A percentile compares a stretch with the other conserved stretches of the same genome.
phyloP scores from a whole-genome alignment of 1,140 invertebrate species.

The Papilio machaon region DNA sequence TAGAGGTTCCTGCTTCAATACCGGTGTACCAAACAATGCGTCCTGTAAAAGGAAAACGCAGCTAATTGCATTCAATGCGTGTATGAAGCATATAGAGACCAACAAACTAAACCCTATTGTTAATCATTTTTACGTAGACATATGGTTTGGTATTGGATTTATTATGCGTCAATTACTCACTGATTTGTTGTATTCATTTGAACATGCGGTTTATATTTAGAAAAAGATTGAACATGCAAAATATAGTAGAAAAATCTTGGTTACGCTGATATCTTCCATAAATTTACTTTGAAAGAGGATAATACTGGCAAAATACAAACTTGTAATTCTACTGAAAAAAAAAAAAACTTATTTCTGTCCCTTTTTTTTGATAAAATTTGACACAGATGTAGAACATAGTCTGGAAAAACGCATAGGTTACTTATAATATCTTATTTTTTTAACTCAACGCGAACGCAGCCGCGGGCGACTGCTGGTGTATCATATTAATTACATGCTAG shows the following conservation, averaged over 20 bases:
- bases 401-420: no score
- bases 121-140: not conserved
- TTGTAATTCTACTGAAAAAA: no score
- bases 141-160: not conserved
- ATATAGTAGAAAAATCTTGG: not conserved
- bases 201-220: not conserved
- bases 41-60: not conserved
- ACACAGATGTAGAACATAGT: no score
- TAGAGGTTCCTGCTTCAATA: slow-evolving; percentile 2
- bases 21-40: not conserved
- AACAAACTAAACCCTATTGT: not conserved
- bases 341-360: no score
- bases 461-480: no score
- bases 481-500: not conserved
- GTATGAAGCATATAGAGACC: not conserved
- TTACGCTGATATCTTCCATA: no score
- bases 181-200: not conserved
- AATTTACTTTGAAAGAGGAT: no score
- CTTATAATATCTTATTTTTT: no score
- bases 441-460: no score
- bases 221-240: not conserved
- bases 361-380: no score
- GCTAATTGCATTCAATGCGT: not conserved
- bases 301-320: no score
- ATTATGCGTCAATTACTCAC: not conserved